These are phyloP conservation scores for Zalophus californianus DNA, from an alignment of 2,797 vertebrate species.

Conservation along the genomic window DNA sequence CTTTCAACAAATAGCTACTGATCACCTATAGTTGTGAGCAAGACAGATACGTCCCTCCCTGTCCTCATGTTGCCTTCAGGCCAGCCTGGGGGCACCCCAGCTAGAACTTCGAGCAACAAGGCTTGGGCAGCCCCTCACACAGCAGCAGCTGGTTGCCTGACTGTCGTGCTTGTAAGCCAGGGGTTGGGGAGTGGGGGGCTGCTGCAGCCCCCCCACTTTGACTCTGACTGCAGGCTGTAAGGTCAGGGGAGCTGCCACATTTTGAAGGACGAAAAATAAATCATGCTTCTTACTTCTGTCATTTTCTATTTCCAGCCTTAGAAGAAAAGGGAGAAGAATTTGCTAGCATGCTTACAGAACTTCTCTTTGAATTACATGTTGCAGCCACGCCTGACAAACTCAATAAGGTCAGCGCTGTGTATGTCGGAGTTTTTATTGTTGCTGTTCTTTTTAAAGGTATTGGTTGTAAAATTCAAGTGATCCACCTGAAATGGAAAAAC, in stretches of 20 bases:
- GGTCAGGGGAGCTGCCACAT: not conserved
- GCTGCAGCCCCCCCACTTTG: not conserved
- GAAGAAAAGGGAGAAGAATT: constrained; percentile 93
- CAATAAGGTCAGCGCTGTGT: constrained; percentile 92
- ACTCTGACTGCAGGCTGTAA: not conserved
- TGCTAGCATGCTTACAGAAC: constrained; percentile 95
- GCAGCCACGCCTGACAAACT: constrained; percentile 99
- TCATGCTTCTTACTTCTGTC: constrained; percentile 38
- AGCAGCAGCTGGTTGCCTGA: not conserved
- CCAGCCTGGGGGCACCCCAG: not conserved
- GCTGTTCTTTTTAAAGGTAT: not conserved
- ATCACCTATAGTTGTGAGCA: not conserved
- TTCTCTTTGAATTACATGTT: constrained; percentile 97
- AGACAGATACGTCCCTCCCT: not conserved
- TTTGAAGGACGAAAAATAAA: constrained; percentile 28
- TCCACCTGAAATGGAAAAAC: not conserved
- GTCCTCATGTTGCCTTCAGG: not conserved
- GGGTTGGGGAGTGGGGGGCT: not conserved
- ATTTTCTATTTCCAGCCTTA: constrained; percentile 75
- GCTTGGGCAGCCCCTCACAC: not conserved
- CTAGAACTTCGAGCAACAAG: not conserved
- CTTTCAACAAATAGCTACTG: not conserved
- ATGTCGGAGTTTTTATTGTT: not conserved
- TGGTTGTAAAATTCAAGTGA: not conserved
- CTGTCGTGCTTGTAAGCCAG: not conserved